Percentiles rank a stretch among this genome's conserved stretches.
phyloP scores from a whole-genome alignment of 2,113 vertebrate genomes.

The Chionomys nivalis region DNA sequence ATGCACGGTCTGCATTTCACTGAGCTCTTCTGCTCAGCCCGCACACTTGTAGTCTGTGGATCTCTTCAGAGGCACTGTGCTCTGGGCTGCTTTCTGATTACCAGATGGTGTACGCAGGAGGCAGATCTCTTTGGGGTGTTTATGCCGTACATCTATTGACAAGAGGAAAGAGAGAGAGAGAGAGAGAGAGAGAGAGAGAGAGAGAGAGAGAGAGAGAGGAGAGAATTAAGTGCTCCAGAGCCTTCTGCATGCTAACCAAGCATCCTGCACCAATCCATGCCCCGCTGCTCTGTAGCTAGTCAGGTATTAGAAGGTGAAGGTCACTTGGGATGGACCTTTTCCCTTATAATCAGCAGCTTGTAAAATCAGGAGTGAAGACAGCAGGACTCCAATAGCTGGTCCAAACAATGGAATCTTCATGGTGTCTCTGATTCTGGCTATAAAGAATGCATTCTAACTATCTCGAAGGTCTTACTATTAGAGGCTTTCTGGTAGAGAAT shows the following conservation, averaged over 20 bases:
- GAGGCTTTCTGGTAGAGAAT: background rate
- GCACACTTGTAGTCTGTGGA: background rate
- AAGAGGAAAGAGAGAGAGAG: background rate
- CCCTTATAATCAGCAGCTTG: background rate
- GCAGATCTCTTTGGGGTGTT: background rate
- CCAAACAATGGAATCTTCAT: background rate
- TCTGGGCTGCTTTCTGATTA: background rate
- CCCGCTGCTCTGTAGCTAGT: background rate
- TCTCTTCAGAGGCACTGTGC: background rate
- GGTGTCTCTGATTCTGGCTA: background rate
- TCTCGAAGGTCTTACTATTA: too few species aligned
- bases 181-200: background rate
- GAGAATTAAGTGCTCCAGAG: background rate
- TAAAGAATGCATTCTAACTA: background rate
- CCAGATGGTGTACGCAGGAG: background rate
- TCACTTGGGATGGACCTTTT: background rate
- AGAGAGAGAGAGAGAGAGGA: background rate
- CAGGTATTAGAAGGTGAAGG: background rate
- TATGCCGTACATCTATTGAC: background rate
- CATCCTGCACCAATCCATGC: background rate
- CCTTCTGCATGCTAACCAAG: background rate
- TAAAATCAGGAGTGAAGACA: background rate
- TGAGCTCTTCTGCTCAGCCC: background rate
- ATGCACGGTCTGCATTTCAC: background rate
- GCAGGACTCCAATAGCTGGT: background rate